These are phyloP conservation scores for Parazoanthus darwini DNA, from an alignment of 92 coral and sea anemone species.

Conservation along the genomic window DNA sequence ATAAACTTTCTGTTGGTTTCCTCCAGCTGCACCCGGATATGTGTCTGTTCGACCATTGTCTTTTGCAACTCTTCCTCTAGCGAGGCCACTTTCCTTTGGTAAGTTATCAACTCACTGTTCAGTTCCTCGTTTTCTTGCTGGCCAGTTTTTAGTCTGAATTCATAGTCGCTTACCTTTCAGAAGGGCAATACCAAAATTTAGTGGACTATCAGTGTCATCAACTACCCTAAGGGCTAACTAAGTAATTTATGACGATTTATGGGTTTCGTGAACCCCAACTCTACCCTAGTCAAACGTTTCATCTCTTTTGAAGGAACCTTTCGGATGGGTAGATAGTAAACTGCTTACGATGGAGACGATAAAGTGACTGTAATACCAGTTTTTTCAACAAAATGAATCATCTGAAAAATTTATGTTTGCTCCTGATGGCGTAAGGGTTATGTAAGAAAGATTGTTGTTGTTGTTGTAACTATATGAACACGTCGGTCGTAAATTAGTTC, in stretches of 20 bases:
- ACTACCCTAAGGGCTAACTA: not conserved
- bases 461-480: too few species aligned
- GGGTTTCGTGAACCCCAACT: not conserved
- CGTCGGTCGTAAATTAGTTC: too few species aligned
- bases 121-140: conserved; percentile 59
- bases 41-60: conserved; percentile 34
- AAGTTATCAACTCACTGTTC: conserved; percentile 38
- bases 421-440: too few species aligned
- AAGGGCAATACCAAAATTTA: not conserved
- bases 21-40: conserved; percentile 36
- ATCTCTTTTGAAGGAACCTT: not conserved
- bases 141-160: conserved; percentile 43
- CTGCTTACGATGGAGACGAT: not conserved
- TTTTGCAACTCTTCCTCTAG: conserved; percentile 51
- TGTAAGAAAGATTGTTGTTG: too few species aligned
- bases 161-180: conserved; percentile 36
- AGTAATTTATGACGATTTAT: too few species aligned
- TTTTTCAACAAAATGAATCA: not conserved
- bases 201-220: not conserved
- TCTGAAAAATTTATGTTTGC: too few species aligned
- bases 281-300: not conserved
- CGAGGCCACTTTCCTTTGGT: conserved; percentile 47
- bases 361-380: not conserved
- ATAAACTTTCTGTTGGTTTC: conserved; percentile 45
- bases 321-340: too few species aligned